Conservation (phyloP, 2,888 invertebrate genomes). For the Yponomeuta plumbellus region DNA sequence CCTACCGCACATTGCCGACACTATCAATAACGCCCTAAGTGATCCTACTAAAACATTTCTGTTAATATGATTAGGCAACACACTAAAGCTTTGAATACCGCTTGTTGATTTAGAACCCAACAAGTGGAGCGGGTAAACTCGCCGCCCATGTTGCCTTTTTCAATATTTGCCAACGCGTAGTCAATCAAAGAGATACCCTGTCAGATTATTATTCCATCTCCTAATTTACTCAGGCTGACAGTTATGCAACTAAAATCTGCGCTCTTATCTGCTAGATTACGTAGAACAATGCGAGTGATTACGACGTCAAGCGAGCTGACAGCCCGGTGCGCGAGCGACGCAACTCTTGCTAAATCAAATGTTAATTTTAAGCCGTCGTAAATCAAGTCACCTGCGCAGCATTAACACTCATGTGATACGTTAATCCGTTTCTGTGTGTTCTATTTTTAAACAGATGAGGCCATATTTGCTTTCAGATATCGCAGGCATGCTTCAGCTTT, state of each 20-base stretch:
- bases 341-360: slow-evolving; percentile 67
- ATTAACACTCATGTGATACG: slow-evolving; percentile 65
- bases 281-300: slow-evolving; percentile 69
- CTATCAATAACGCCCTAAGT: slow-evolving; percentile 48
- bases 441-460: slow-evolving; percentile 72
- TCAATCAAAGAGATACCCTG: slow-evolving; percentile 60
- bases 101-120: not conserved
- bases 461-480: slow-evolving; percentile 74
- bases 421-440: slow-evolving; percentile 74
- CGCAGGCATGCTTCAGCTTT: slow-evolving; percentile 53
- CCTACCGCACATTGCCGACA: slow-evolving; percentile 55
- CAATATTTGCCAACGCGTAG: slow-evolving; percentile 38
- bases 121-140: not conserved
- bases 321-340: slow-evolving; percentile 41
- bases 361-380: slow-evolving; percentile 63
- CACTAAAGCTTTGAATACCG: slow-evolving; percentile 21
- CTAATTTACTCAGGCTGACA: slow-evolving; percentile 61
- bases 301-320: slow-evolving; percentile 67
- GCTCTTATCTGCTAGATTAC: slow-evolving; percentile 64
- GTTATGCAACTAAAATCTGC: slow-evolving; percentile 70
- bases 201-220: slow-evolving; percentile 61
- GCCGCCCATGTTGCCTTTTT: not conserved
- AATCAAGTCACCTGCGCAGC: slow-evolving; percentile 62
- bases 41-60: slow-evolving; percentile 52
- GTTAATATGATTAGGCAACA: slow-evolving; percentile 47